Conservation (phyloP, 1,140 invertebrate genomes). For the Drosophila seguyi region DNA sequence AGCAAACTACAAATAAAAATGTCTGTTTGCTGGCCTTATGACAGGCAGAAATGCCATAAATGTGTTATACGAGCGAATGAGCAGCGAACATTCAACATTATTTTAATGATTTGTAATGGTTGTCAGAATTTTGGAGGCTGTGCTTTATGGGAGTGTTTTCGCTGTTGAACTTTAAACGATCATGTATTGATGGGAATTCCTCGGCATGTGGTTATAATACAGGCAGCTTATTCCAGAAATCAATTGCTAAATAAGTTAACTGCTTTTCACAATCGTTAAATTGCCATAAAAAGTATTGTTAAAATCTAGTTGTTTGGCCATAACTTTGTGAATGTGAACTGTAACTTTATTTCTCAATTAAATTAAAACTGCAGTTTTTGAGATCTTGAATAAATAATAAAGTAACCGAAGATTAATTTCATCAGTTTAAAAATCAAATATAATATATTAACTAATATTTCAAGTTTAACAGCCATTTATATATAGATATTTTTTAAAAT, state of each 20-base stretch:
- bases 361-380: too few species aligned
- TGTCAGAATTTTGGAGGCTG: constrained; percentile 67
- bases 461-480: background rate
- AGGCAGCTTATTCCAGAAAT: constrained; percentile 6
- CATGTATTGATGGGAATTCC: constrained; percentile 24
- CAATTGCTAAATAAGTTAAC: constrained; percentile 12
- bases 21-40: constrained; percentile 71
- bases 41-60: constrained; percentile 67
- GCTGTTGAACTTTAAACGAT: constrained; percentile 21
- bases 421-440: background rate
- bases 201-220: background rate
- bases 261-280: constrained; percentile 4
- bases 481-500: background rate
- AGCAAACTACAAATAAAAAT: constrained; percentile 77
- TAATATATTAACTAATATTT: background rate
- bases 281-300: background rate
- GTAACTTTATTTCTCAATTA: background rate
- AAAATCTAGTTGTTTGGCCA: background rate
- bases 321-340: background rate
- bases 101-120: constrained; percentile 72
- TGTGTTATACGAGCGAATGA: constrained; percentile 53
- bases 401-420: background rate
- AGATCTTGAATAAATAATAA: background rate
- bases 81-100: constrained; percentile 47
- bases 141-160: constrained; percentile 36